phyloP scores from a whole-genome alignment of 1,140 invertebrate species.

The Sitobion miscanthi region DNA sequence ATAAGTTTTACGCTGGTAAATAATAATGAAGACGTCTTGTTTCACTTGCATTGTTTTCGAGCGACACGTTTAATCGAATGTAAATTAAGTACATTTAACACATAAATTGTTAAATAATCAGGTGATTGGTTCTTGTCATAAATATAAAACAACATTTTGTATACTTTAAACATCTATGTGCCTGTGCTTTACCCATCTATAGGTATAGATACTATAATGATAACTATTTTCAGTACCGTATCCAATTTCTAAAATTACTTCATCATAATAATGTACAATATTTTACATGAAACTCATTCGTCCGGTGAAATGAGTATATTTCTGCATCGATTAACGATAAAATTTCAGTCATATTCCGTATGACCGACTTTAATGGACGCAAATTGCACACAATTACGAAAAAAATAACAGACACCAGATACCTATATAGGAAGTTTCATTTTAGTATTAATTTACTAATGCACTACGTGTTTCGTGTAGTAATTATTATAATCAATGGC shows the following conservation, averaged over 20 bases:
- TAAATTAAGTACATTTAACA: background rate
- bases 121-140: background rate
- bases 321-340: conserved; percentile 29
- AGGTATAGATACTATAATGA: background rate
- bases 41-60: too few species aligned
- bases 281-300: background rate
- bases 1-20: too few species aligned
- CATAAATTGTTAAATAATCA: background rate
- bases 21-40: too few species aligned
- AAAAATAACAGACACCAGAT: background rate
- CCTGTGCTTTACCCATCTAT: background rate
- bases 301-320: background rate
- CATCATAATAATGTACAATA: background rate
- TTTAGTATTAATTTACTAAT: background rate
- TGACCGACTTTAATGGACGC: background rate
- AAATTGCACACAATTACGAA: background rate
- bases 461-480: background rate
- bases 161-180: background rate
- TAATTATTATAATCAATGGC: background rate
- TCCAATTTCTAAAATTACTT: background rate
- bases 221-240: background rate
- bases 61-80: background rate
- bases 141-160: background rate
- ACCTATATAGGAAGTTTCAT: background rate
- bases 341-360: background rate